Conservation (phyloP, 2,113 vertebrate genomes). For the Ornithorhynchus anatinus region DNA sequence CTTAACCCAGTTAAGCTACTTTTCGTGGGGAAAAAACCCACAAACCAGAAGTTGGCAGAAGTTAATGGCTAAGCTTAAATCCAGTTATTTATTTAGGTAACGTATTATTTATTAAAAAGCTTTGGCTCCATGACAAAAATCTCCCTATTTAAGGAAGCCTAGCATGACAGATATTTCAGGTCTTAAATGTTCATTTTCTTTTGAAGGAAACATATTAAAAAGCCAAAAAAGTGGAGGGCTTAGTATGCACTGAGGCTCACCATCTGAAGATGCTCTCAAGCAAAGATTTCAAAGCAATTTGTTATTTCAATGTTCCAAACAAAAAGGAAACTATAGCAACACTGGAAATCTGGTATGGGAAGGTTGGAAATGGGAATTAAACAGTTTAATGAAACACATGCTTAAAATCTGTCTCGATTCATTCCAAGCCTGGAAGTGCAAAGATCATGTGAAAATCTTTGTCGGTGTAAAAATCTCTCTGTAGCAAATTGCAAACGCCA, state of each 20-base stretch:
- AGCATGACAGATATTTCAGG: neutral
- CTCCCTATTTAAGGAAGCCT: neutral
- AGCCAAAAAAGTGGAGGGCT: neutral
- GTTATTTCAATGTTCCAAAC: too few species aligned
- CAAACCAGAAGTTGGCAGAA: conserved; percentile 1
- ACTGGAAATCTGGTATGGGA: neutral
- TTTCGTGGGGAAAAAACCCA: neutral
- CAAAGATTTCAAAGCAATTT: too few species aligned
- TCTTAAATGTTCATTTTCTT: neutral
- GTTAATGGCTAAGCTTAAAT: neutral
- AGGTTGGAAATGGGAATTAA: neutral
- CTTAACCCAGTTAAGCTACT: conserved; percentile 35
- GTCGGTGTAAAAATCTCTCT: neutral
- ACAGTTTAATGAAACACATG: neutral
- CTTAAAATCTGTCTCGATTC: neutral
- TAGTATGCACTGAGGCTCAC: neutral
- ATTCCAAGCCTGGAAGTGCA: neutral
- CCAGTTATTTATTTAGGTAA: neutral
- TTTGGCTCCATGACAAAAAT: neutral
- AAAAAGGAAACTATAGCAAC: neutral
- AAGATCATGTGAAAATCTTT: neutral
- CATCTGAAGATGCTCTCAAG: neutral
- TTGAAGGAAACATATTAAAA: neutral
- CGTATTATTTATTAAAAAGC: conserved; percentile 9
- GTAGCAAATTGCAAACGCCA: too few species aligned